These are phyloP conservation scores for Athetis lepigone DNA, from an alignment of 2,888 invertebrate species.

Conservation along the genomic window DNA sequence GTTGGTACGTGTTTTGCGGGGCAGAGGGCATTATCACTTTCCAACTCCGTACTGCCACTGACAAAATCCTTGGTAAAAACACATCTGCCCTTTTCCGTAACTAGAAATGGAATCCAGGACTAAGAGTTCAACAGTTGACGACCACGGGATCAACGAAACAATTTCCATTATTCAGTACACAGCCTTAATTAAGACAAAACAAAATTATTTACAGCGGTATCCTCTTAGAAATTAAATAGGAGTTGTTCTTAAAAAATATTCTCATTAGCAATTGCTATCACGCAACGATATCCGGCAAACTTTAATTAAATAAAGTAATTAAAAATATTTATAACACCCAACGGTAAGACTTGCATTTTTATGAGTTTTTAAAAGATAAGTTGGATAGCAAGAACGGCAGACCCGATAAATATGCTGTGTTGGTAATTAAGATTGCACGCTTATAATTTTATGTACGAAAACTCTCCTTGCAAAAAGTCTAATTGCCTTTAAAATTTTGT, in stretches of 20 bases:
- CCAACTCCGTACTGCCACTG: too few species aligned
- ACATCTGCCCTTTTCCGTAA: too few species aligned
- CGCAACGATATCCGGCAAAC: slow-evolving; percentile 71
- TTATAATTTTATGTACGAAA: slow-evolving; percentile 25
- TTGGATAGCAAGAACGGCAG: slow-evolving; percentile 36
- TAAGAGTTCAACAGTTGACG: neutral
- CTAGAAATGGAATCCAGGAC: neutral
- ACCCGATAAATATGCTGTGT: slow-evolving; percentile 46
- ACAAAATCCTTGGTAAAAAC: too few species aligned
- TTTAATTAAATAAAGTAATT: slow-evolving; percentile 83
- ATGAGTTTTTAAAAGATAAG: slow-evolving; percentile 80
- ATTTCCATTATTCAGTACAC: slow-evolving; percentile 23
- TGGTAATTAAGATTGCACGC: slow-evolving; percentile 39
- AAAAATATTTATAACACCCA: slow-evolving; percentile 86
- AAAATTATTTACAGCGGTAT: slow-evolving; percentile 40
- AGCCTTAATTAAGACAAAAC: slow-evolving; percentile 38
- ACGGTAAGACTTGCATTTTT: slow-evolving; percentile 83
- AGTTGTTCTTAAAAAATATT: slow-evolving; percentile 63
- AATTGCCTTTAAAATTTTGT: neutral
- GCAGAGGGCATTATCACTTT: too few species aligned
- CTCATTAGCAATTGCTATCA: slow-evolving; percentile 74
- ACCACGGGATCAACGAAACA: too few species aligned
- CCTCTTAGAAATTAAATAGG: slow-evolving; percentile 23
- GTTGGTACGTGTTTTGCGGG: too few species aligned
- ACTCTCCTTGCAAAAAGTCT: neutral